Conservation (phyloP, 2,113 vertebrate genomes). For the Phalacrocorax pelagicus region DNA sequence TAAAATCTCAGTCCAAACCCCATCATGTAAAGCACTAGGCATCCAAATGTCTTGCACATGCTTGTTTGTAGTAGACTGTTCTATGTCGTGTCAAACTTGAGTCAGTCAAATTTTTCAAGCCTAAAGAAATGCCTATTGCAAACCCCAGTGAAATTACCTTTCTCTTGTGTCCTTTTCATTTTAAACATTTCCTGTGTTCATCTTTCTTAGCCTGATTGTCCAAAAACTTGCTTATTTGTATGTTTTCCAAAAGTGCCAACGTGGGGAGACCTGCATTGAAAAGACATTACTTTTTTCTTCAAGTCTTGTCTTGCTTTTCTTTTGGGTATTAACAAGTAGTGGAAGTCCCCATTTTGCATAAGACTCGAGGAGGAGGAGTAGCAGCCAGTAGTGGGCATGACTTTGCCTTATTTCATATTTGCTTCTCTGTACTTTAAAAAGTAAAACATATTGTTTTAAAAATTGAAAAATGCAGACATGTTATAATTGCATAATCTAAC, state of each 20-base stretch:
- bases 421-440: neutral
- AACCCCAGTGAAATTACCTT: neutral
- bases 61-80: neutral
- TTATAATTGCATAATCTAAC: neutral
- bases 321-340: neutral
- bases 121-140: neutral
- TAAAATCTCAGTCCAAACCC: neutral
- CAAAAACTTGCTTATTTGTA: neutral
- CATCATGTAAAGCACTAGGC: neutral
- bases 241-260: neutral
- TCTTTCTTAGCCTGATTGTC: neutral
- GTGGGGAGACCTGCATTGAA: neutral
- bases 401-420: neutral
- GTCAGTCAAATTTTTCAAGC: neutral
- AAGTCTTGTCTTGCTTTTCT: neutral
- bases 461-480: neutral
- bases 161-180: neutral
- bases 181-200: neutral
- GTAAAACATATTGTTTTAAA: neutral
- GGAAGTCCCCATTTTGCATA: neutral
- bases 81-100: neutral
- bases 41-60: neutral
- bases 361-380: neutral
- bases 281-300: neutral
- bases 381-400: neutral